Conservation (phyloP, 2,113 vertebrate genomes). For the Gavialis gangeticus region DNA sequence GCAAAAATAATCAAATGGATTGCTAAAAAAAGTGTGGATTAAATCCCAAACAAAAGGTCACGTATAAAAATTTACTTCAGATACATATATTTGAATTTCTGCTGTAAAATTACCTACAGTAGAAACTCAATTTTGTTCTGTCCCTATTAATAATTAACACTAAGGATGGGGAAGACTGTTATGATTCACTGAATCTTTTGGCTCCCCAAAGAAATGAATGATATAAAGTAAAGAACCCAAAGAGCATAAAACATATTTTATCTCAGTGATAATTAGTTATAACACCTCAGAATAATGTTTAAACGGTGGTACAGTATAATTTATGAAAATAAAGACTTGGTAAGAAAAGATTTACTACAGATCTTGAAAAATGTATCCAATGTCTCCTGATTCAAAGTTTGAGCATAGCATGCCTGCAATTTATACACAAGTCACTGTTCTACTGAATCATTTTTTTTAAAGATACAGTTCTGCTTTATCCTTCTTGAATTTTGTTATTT, state of each 20-base stretch:
- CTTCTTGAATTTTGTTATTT: neutral
- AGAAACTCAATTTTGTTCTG: neutral
- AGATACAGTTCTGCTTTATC: neutral
- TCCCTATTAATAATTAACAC: neutral
- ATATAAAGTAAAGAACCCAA: neutral
- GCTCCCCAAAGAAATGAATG: neutral
- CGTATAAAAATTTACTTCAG: neutral
- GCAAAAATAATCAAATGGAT: neutral
- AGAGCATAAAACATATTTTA: neutral
- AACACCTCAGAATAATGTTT: neutral
- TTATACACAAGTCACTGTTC: neutral
- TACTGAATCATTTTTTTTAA: neutral
- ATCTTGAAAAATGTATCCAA: neutral
- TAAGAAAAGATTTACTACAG: neutral
- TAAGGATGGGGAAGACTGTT: neutral
- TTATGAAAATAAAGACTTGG: neutral
- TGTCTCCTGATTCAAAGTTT: neutral
- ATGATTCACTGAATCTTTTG: neutral
- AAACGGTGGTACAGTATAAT: neutral
- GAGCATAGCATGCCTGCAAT: neutral
- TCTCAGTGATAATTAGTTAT: neutral
- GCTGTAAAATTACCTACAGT: neutral
- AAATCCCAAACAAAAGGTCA: neutral
- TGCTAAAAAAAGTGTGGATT: neutral
- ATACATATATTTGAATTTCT: neutral